A percentile compares a stretch with the other conserved stretches of the same genome.
These are phyloP conservation scores for Zenarchopterus dispar DNA, from an alignment of 2,797 vertebrate genomes.

Conservation along the genomic window DNA sequence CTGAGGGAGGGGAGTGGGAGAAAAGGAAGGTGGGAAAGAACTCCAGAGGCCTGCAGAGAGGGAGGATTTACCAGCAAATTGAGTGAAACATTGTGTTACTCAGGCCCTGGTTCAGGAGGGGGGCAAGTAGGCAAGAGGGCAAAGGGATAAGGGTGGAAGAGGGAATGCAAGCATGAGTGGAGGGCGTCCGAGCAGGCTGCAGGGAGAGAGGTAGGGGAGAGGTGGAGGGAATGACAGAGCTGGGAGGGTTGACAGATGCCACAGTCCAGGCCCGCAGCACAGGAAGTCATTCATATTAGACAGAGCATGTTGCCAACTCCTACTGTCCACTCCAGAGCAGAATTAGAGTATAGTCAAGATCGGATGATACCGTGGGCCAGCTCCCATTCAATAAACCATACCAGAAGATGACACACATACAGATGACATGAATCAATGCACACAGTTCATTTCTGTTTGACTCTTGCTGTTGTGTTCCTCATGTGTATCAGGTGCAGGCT, in stretches of 20 bases:
- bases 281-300: slow-evolving; percentile 83
- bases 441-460: background rate
- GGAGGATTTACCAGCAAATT: slow-evolving; percentile 70
- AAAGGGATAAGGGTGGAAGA: slow-evolving; percentile 23
- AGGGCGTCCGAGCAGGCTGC: slow-evolving; percentile 22
- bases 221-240: slow-evolving; percentile 24
- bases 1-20: slow-evolving; percentile 53
- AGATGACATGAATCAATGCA: background rate
- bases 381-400: slow-evolving; percentile 9
- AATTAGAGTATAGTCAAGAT: slow-evolving; percentile 50
- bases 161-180: slow-evolving; percentile 14
- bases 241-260: slow-evolving; percentile 76
- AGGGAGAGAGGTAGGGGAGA: slow-evolving; percentile 29
- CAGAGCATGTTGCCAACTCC: slow-evolving; percentile 67
- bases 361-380: slow-evolving; percentile 11
- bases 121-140: slow-evolving; percentile 71
- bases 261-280: slow-evolving; percentile 79
- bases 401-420: background rate
- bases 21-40: slow-evolving; percentile 71
- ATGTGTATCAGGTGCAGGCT: too few relatives aligned
- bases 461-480: background rate
- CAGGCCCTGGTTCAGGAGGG: slow-evolving; percentile 65
- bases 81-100: slow-evolving; percentile 80
- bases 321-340: slow-evolving; percentile 53
- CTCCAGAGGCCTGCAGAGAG: slow-evolving; percentile 34